Evolutionary conservation across 2,888 invertebrate genomes (phyloP).

Genomic region (Myathropa florea): DNA sequence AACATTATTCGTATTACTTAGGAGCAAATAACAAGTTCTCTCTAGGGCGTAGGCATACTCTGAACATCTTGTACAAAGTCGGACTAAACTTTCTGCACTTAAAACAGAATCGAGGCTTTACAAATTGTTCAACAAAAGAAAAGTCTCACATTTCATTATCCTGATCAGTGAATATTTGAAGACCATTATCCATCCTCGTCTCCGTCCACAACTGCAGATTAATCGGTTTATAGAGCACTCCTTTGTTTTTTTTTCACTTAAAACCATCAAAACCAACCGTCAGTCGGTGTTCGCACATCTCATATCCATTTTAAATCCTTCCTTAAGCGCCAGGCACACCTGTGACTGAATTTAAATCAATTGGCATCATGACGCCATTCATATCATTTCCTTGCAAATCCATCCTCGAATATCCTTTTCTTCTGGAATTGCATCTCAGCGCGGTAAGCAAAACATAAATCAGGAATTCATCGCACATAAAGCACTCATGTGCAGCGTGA

Average conservation of each 20-base stretch:
- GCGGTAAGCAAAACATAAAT: conserved; percentile 42
- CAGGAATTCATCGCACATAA: conserved; percentile 53
- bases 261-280: background rate
- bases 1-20: too few species aligned
- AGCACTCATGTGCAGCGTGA: conserved; percentile 39
- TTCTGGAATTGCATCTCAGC: conserved; percentile 20
- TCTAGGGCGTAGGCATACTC: too few species aligned
- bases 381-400: conserved; percentile 50
- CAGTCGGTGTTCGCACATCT: background rate
- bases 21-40: too few species aligned
- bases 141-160: background rate
- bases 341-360: conserved; percentile 40
- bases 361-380: conserved; percentile 36
- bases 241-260: background rate
- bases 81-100: too few species aligned
- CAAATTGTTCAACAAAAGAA: background rate
- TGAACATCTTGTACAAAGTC: too few species aligned
- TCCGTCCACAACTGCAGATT: background rate
- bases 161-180: background rate
- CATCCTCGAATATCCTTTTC: conserved; percentile 23
- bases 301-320: conserved; percentile 4
- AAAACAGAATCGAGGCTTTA: too few species aligned
- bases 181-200: background rate
- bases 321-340: conserved; percentile 14
- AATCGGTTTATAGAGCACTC: background rate